Conservation (phyloP, 2,797 vertebrate genomes). For the Scolopax bukidnonensis region DNA sequence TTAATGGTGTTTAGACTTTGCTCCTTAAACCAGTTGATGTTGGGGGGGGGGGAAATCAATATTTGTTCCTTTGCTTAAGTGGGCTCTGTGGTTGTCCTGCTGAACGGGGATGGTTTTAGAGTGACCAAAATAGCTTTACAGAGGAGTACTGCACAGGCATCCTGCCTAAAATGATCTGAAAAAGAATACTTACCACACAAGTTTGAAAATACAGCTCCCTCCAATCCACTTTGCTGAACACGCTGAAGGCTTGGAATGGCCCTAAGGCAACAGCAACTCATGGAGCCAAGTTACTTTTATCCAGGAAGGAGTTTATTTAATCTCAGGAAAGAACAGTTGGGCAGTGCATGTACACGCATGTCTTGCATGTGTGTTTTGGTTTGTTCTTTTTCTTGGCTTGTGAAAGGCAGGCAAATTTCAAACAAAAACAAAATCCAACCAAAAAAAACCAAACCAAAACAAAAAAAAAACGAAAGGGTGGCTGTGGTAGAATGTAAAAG, state of each 20-base stretch:
- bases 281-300: background rate
- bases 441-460: background rate
- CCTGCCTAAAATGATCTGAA: background rate
- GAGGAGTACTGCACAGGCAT: background rate
- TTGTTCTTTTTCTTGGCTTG: background rate
- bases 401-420: background rate
- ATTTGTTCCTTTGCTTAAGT: background rate
- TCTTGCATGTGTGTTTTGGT: background rate
- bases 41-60: background rate
- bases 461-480: background rate
- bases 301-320: background rate
- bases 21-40: background rate
- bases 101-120: background rate
- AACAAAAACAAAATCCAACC: background rate
- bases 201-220: background rate
- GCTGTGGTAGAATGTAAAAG: background rate
- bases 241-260: background rate
- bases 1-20: background rate
- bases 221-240: background rate
- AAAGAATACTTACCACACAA: background rate
- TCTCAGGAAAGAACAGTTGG: background rate
- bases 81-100: background rate
- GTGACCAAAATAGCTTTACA: background rate
- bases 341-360: background rate
- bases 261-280: background rate